phyloP scores from a whole-genome alignment of 2,888 invertebrate species.

The Thera obeliscata region DNA sequence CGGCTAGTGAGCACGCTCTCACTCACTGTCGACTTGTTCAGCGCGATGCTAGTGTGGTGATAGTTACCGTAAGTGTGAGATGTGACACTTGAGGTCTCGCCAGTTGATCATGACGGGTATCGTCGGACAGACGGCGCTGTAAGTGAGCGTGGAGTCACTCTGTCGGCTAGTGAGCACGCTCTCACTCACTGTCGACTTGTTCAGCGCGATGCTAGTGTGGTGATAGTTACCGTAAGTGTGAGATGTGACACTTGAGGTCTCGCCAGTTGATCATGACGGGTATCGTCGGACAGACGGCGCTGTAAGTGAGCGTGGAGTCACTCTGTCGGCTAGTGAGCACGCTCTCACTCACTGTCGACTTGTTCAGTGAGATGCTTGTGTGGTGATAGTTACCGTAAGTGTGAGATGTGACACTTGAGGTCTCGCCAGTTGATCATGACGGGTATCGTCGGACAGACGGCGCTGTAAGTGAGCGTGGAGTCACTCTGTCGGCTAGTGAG shows the following conservation, averaged over 20 bases:
- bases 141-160: constrained; percentile 80
- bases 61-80: constrained; percentile 61
- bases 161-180: constrained; percentile 81
- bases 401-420: constrained; percentile 72
- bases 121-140: constrained; percentile 92
- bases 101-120: constrained; percentile 95
- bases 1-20: constrained; percentile 84
- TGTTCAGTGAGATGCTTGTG: too few species aligned
- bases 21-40: constrained; percentile 86
- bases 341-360: constrained; percentile 84
- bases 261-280: constrained; percentile 97
- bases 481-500: constrained; percentile 74
- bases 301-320: constrained; percentile 80
- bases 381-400: constrained; percentile 50
- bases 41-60: too few species aligned
- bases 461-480: constrained; percentile 84
- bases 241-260: constrained; percentile 82
- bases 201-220: too few species aligned
- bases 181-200: constrained; percentile 83
- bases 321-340: constrained; percentile 81
- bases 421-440: constrained; percentile 97
- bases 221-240: constrained; percentile 52
- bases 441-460: constrained; percentile 92
- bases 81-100: constrained; percentile 88
- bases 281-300: constrained; percentile 91